Base-by-base conservation (phyloP, 2,888 invertebrate genomes). In the Drosophila barbarae region DNA sequence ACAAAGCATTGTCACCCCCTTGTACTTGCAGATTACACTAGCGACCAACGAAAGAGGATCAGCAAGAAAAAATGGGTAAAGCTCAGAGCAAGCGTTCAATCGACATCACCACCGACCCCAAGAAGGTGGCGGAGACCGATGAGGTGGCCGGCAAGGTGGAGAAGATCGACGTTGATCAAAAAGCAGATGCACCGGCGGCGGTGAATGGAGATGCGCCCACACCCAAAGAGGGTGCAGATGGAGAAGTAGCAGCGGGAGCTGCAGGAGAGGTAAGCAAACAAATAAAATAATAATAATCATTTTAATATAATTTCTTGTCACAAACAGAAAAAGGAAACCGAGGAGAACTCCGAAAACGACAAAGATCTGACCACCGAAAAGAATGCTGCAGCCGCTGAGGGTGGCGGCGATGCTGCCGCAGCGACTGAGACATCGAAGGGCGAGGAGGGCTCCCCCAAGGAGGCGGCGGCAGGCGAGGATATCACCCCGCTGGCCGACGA, bases 11-110 rank as follows among this genome's bases (percentile, higher is more conserved):
- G 12, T 10, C 36, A 8, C 35, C 42, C 42, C 47, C 35, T 8
- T 72, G 13, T 50, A 32, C 36, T 63, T 74, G 7, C 57, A 77
- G 80, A 65, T 63, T 69, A 58, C 47, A 72, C 57, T 76, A 84
- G 79, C 54, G 41, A 96, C 90, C 42, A 74, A 81, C 42, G 72
- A 67, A 65, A 58, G 56, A 74, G 74, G 63, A 79, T 51, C 69
- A 73, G 50, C 56, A 74, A 61, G n/a, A 36, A 67, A 89, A 95
- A 89, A 95, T 95, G 95, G 95, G 95, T 91, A 95, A 93, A 90
- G 93, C 93, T 91, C 95, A 95, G 92, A 95, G 95, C 90, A 95
- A 94, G 90, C 93, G 95, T 91, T 95, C 95, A 87, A 94, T 95
- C 90, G 95, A 95, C 90, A 95, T 95, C 90, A 93, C 93, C 84